A percentile compares a stretch with the other conserved stretches of the same genome.
phyloP scores from a whole-genome alignment of 2,888 invertebrate species.

The Eupithecia dodoneata region DNA sequence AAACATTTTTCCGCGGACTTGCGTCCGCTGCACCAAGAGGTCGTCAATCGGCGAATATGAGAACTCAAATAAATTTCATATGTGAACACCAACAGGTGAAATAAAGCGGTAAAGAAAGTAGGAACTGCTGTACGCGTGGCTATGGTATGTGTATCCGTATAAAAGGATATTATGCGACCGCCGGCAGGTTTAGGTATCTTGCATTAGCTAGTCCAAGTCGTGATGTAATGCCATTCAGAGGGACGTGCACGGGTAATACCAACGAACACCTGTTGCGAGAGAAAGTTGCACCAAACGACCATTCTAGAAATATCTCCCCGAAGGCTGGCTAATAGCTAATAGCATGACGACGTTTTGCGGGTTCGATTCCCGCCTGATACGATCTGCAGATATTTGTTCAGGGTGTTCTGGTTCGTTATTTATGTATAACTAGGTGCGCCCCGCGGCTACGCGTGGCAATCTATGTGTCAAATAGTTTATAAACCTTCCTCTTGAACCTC shows the following conservation, averaged over 20 bases:
- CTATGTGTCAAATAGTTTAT: too few species aligned
- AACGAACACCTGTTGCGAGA: conserved; percentile 60
- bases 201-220: conserved; percentile 44
- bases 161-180: conserved; percentile 11
- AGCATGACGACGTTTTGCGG: too few species aligned
- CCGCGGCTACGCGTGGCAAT: too few species aligned
- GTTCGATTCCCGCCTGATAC: too few species aligned
- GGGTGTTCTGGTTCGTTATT: too few species aligned
- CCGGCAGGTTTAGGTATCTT: conserved; percentile 28
- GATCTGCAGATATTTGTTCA: too few species aligned
- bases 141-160: not conserved
- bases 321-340: conserved; percentile 30
- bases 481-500: too few species aligned
- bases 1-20: too few species aligned
- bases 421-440: too few species aligned
- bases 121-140: not conserved
- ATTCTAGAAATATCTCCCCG: conserved; percentile 40
- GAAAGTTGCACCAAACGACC: conserved; percentile 58
- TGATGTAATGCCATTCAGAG: conserved; percentile 66
- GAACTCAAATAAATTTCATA: not conserved
- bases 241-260: conserved; percentile 47
- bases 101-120: not conserved
- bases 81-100: not conserved
- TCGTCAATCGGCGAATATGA: too few species aligned
- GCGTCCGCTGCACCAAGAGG: too few species aligned